Percentiles rank a stretch among this genome's conserved stretches.
Evolutionary conservation across 2,888 invertebrate genomes (phyloP).

Genomic region (Boloria selene): DNA sequence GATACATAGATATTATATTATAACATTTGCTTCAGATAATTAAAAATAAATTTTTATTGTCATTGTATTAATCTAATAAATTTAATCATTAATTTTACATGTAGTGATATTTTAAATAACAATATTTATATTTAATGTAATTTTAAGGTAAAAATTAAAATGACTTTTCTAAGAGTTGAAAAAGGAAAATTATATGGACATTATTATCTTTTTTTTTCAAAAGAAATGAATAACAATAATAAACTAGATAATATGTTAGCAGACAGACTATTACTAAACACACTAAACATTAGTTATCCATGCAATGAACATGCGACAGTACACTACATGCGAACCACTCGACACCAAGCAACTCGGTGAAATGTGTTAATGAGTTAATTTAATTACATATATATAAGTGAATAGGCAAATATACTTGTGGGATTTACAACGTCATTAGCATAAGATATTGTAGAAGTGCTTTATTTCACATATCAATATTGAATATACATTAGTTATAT

Average conservation of each 20-base stretch:
- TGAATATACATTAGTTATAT: conserved; percentile 5
- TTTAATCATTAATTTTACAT: no score
- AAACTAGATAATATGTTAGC: conserved; percentile 1
- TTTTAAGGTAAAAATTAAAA: no score
- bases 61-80: background rate
- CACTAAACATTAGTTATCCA: conserved; percentile 16
- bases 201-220: no score
- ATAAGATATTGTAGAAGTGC: conserved; percentile 6
- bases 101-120: no score
- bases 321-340: conserved; percentile 23
- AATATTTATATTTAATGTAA: no score
- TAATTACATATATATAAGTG: background rate
- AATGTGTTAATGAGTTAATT: conserved; percentile 29
- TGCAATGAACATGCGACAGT: conserved; percentile 24
- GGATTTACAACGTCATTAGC: conserved; percentile 25
- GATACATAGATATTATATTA: background rate
- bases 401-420: conserved; percentile 13
- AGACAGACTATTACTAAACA: conserved; percentile 12
- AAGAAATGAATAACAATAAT: background rate
- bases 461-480: conserved; percentile 12
- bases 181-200: no score
- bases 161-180: no score
- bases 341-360: conserved; percentile 30
- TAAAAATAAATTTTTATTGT: background rate
- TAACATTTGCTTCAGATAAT: background rate